Evolutionary conservation across 2,888 invertebrate genomes (phyloP).

Genomic region (Tridacna crocea): DNA sequence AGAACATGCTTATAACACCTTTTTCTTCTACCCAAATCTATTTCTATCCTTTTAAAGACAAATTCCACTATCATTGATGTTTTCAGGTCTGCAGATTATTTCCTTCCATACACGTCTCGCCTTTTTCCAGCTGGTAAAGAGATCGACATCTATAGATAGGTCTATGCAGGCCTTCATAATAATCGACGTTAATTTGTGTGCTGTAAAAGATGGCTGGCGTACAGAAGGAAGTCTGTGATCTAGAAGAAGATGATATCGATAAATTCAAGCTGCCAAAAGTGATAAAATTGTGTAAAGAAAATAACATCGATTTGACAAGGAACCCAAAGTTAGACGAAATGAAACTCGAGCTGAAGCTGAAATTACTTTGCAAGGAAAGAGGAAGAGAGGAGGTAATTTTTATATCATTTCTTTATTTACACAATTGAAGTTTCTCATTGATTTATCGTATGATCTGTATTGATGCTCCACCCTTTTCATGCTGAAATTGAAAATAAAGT

Average conservation of each 20-base stretch:
- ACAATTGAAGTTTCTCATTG: not conserved
- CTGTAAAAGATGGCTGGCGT: not conserved
- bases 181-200: not conserved
- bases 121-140: no score
- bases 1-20: no score
- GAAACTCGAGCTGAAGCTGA: conserved; percentile 55
- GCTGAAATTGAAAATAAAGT: no score
- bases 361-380: conserved; percentile 41
- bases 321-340: conserved; percentile 50
- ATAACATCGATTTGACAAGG: conserved; percentile 31
- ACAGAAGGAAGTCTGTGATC: not conserved
- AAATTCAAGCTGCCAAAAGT: conserved; percentile 48
- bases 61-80: no score
- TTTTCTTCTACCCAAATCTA: no score
- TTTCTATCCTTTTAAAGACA: no score
- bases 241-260: conserved; percentile 62
- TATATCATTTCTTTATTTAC: not conserved
- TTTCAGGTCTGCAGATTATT: no score
- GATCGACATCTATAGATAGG: no score
- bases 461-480: not conserved
- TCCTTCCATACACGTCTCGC: no score
- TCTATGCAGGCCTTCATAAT: not conserved
- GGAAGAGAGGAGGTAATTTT: conserved; percentile 48
- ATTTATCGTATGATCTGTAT: not conserved
- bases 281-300: conserved; percentile 39